Conservation (phyloP, 2,888 invertebrate species). For the Fragum whitleyi region DNA sequence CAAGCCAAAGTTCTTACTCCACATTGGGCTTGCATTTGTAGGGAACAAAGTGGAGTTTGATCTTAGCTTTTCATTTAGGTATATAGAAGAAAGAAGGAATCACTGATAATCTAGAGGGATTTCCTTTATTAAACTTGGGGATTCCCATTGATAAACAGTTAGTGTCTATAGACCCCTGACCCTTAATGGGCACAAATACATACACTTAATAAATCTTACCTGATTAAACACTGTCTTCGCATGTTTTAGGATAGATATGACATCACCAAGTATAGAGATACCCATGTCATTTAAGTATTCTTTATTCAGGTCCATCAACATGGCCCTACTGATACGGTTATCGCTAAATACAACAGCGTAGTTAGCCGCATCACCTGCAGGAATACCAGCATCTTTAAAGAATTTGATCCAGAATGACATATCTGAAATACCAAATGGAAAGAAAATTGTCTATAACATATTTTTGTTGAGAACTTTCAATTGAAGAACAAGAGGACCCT, state of each 20-base stretch:
- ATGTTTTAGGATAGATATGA: conserved; percentile 89
- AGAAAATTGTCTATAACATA: not conserved
- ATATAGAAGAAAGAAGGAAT: too few species aligned
- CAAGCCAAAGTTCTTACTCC: too few species aligned
- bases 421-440: conserved; percentile 62
- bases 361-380: conserved; percentile 91
- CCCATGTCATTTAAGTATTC: conserved; percentile 96
- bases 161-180: too few species aligned
- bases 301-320: conserved; percentile 94
- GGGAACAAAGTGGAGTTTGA: too few species aligned
- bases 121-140: too few species aligned
- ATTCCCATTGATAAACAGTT: too few species aligned
- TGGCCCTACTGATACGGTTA: conserved; percentile 93
- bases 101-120: too few species aligned
- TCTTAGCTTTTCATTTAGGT: too few species aligned
- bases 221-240: conserved; percentile 87
- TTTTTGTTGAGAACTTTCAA: not conserved
- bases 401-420: conserved; percentile 91
- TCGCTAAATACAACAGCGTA: conserved; percentile 95
- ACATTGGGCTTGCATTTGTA: too few species aligned
- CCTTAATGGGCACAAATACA: too few species aligned
- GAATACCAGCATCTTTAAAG: conserved; percentile 94
- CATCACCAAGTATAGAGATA: conserved; percentile 89
- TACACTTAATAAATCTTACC: too few species aligned
- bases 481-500: too few species aligned